Evolutionary conservation across 2,113 vertebrate species (phyloP).

Genomic region (Pelecanus crispus): DNA sequence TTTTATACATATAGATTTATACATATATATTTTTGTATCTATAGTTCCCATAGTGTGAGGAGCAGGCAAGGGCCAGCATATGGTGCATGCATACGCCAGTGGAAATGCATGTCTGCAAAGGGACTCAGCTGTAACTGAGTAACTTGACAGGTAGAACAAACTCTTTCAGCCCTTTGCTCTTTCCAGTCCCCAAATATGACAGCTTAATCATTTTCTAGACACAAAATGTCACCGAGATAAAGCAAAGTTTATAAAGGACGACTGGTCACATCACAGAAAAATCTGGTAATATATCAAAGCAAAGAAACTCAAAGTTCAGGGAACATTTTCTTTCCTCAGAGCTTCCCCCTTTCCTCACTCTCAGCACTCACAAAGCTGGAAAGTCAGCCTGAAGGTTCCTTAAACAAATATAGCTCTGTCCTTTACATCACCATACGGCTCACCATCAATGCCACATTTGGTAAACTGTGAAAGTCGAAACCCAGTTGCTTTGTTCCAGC

Average conservation of each 20-base stretch:
- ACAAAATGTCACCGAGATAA: conserved; percentile 31
- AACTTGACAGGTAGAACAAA: conserved; percentile 38
- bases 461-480: conserved; percentile 16
- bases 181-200: conserved; percentile 34
- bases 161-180: conserved; percentile 38
- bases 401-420: conserved; percentile 36
- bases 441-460: neutral
- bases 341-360: conserved; percentile 21
- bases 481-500: neutral
- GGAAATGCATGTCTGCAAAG: neutral
- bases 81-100: accelerated
- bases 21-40: neutral
- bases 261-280: conserved; percentile 40
- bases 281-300: conserved; percentile 37
- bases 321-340: conserved; percentile 46
- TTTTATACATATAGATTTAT: neutral
- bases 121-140: neutral
- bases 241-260: conserved; percentile 44
- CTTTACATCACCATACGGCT: neutral
- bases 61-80: neutral
- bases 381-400: neutral
- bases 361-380: neutral
- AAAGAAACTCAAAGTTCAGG: conserved; percentile 61
- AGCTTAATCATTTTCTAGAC: conserved; percentile 51
- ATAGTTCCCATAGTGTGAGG: neutral